Conservation (phyloP, 2,797 vertebrate genomes). For the Crotalus adamanteus region DNA sequence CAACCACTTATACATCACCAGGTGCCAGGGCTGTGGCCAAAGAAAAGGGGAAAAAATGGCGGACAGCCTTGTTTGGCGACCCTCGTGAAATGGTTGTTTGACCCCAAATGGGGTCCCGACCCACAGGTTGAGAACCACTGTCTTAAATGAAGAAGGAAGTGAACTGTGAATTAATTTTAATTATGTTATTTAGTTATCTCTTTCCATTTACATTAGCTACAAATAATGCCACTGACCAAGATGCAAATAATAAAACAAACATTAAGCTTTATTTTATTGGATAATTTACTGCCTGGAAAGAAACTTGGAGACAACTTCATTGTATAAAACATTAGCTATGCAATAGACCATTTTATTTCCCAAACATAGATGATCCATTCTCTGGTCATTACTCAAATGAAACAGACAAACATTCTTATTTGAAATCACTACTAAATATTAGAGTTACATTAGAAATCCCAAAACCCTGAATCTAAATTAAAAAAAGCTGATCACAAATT, state of each 20-base stretch:
- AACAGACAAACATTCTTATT: background rate
- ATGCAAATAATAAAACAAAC: background rate
- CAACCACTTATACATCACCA: too few relatives aligned
- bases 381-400: background rate
- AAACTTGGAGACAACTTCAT: background rate
- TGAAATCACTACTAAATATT: background rate
- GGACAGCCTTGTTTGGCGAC: too few relatives aligned
- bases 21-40: too few relatives aligned
- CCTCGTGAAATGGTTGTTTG: too few relatives aligned
- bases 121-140: too few relatives aligned
- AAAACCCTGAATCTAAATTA: background rate
- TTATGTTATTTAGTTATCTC: constrained; percentile 48
- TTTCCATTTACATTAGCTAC: constrained; percentile 37
- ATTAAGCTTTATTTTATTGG: constrained; percentile 27
- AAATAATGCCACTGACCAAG: constrained; percentile 15
- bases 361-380: background rate
- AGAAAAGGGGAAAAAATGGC: too few relatives aligned
- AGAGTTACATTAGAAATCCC: background rate
- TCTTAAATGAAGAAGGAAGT: constrained; percentile 36
- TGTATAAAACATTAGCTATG: background rate
- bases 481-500: constrained; percentile 5
- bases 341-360: background rate
- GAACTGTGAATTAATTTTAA: constrained; percentile 45
- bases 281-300: constrained; percentile 29
- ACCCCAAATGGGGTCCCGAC: too few relatives aligned